Evolutionary conservation across 2,113 vertebrate genomes (phyloP).

Genomic region (Chlorocebus sabaeus): DNA sequence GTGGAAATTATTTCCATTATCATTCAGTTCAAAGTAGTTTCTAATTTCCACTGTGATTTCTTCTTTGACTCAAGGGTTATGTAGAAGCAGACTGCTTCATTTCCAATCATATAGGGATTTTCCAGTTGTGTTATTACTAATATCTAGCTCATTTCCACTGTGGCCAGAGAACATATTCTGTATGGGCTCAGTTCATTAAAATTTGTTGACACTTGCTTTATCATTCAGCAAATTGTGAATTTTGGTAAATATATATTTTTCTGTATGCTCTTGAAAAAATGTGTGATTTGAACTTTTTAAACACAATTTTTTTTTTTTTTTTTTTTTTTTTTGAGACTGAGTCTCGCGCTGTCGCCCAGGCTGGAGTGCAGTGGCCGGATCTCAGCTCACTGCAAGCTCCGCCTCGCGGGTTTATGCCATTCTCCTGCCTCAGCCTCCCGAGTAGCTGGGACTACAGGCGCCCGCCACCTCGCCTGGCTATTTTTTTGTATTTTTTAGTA

Average conservation of each 20-base stretch:
- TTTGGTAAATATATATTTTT: background rate
- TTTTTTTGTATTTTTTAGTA: too few species aligned
- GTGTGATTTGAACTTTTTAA: conserved; percentile 5
- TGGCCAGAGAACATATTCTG: background rate
- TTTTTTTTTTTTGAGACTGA: too few species aligned
- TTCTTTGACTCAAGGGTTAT: background rate
- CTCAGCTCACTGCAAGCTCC: too few species aligned
- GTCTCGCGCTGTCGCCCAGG: too few species aligned
- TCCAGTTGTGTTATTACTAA: background rate
- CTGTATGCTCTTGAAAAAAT: background rate
- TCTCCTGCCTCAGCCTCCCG: too few species aligned
- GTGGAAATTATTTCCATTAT: conserved; percentile 34
- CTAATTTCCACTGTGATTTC: background rate
- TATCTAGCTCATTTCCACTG: background rate
- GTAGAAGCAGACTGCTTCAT: background rate
- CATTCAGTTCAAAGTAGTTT: conserved; percentile 10
- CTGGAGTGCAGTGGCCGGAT: too few species aligned
- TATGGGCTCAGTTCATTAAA: background rate
- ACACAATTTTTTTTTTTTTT: too few species aligned
- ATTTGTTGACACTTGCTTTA: background rate
- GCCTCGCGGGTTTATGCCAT: too few species aligned
- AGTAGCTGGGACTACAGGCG: too few species aligned
- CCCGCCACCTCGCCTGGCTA: too few species aligned
- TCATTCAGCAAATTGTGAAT: background rate
- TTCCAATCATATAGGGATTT: background rate